phyloP scores from a whole-genome alignment of 2,797 vertebrate species.

The Enteromius mattozi region DNA sequence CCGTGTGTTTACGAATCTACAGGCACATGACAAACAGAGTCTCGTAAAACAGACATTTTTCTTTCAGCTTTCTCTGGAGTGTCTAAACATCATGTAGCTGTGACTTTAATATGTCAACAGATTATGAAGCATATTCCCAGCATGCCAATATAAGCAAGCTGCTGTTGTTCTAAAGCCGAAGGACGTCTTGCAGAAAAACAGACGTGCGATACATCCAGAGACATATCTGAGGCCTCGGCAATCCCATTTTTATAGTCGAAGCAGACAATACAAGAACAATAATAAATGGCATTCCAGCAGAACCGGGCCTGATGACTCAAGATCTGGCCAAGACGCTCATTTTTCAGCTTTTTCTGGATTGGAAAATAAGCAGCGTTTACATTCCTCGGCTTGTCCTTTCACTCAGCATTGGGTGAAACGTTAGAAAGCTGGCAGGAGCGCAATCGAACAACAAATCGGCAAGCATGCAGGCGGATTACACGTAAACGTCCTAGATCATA shows the following conservation, averaged over 20 bases:
- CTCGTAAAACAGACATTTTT: constrained; percentile 67
- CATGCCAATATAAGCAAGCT: constrained; percentile 78
- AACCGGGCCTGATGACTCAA: constrained; percentile 44
- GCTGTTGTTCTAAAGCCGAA: constrained; percentile 76
- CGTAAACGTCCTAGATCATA: background rate
- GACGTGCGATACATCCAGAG: constrained; percentile 70
- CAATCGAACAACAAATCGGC: constrained; percentile 16
- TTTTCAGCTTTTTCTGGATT: constrained; percentile 51
- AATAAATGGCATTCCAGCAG: constrained; percentile 58
- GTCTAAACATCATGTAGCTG: constrained; percentile 74
- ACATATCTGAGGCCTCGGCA: constrained; percentile 63
- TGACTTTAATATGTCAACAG: constrained; percentile 78
- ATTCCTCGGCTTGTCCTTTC: constrained; percentile 58
- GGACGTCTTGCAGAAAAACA: constrained; percentile 74
- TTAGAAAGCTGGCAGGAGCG: constrained; percentile 52
- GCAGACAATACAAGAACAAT: constrained; percentile 57
- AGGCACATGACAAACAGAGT: constrained; percentile 71
- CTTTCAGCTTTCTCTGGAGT: constrained; percentile 73
- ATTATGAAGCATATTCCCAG: constrained; percentile 73
- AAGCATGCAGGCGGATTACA: constrained; percentile 1
- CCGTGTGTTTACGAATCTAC: constrained; percentile 57
- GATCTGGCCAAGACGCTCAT: constrained; percentile 61
- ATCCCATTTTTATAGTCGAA: constrained; percentile 58
- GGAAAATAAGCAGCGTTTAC: constrained; percentile 61
- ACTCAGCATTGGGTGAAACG: constrained; percentile 54